These are phyloP conservation scores for Dicrostonyx torquatus DNA, from an alignment of 2,797 vertebrate genomes.

Conservation along the genomic window DNA sequence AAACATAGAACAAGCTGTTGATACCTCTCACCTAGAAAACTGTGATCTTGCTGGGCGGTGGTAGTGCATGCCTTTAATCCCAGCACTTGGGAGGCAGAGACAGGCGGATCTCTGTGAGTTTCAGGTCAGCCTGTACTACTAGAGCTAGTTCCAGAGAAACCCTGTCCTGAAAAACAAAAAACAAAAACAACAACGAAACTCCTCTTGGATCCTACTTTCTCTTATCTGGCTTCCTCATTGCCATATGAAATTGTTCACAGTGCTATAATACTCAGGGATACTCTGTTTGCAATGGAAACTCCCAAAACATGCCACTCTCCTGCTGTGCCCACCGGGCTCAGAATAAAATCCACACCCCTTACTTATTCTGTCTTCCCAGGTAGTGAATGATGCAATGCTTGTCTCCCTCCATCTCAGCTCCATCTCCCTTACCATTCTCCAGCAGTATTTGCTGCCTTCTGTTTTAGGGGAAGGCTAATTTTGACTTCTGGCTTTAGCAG, in stretches of 20 bases:
- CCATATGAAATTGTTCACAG: neutral
- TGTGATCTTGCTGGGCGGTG: too few relatives aligned
- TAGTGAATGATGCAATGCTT: rapidly evolving
- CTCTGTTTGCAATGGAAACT: neutral
- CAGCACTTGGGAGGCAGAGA: too few relatives aligned
- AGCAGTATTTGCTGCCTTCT: neutral
- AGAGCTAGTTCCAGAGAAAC: too few relatives aligned
- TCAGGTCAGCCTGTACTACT: too few relatives aligned
- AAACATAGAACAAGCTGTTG: neutral
- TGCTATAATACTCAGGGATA: neutral
- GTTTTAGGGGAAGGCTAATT: neutral
- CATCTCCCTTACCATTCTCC: neutral
- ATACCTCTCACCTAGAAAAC: neutral
- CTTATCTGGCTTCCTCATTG: neutral
- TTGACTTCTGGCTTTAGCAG: neutral
- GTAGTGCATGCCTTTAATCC: too few relatives aligned
- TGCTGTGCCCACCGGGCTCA: neutral
- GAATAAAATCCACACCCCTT: neutral
- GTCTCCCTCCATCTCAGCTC: neutral
- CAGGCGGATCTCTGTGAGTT: too few relatives aligned
- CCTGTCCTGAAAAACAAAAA: too few relatives aligned
- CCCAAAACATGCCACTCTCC: neutral
- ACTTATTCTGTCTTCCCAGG: neutral
- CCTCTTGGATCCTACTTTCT: neutral
- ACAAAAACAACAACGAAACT: too few relatives aligned